A percentile compares a stretch with the other conserved stretches of the same genome.
Conservation (phyloP, 1,140 invertebrate species). For the Drosophila kurseongensis region DNA sequence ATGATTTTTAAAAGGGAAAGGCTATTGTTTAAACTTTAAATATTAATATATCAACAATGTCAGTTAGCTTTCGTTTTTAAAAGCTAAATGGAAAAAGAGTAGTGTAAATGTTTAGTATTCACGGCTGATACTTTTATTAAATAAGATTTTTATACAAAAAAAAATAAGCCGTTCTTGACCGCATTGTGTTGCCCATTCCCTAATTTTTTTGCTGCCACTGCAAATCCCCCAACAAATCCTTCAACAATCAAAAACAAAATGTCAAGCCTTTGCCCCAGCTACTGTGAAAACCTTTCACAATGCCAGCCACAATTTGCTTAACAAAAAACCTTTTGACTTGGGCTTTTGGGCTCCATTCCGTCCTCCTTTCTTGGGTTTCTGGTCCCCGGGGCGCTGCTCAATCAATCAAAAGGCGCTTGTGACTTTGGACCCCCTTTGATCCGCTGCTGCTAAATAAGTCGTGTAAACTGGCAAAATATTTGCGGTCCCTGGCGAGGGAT, state of each 20-base stretch:
- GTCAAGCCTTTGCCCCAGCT: slow-evolving; percentile 45
- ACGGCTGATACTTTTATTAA: not conserved
- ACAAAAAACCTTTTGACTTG: slow-evolving; percentile 81
- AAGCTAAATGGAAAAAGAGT: no score
- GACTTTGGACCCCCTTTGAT: slow-evolving; percentile 45
- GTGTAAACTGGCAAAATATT: slow-evolving; percentile 76
- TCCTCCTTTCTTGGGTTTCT: slow-evolving; percentile 17
- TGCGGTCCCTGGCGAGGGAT: slow-evolving; percentile 24
- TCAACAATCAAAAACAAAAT: slow-evolving; percentile 58
- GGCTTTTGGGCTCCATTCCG: slow-evolving; percentile 7
- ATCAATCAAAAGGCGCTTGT: slow-evolving; percentile 77
- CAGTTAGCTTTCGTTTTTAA: no score
- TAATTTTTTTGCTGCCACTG: not conserved
- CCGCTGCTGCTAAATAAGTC: slow-evolving; percentile 67
- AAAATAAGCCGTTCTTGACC: not conserved
- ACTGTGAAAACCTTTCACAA: slow-evolving; percentile 32
- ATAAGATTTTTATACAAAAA: not conserved
- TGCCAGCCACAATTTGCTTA: slow-evolving; percentile 71
- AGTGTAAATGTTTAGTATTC: no score
- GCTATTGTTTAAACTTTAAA: no score
- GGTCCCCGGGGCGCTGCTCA: slow-evolving; percentile 46
- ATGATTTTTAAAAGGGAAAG: no score
- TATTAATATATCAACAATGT: no score
- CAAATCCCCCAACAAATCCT: slow-evolving; percentile 49
- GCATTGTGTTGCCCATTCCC: no score